phyloP scores from a whole-genome alignment of 2,113 vertebrate species.

The Salvelinus fontinalis region DNA sequence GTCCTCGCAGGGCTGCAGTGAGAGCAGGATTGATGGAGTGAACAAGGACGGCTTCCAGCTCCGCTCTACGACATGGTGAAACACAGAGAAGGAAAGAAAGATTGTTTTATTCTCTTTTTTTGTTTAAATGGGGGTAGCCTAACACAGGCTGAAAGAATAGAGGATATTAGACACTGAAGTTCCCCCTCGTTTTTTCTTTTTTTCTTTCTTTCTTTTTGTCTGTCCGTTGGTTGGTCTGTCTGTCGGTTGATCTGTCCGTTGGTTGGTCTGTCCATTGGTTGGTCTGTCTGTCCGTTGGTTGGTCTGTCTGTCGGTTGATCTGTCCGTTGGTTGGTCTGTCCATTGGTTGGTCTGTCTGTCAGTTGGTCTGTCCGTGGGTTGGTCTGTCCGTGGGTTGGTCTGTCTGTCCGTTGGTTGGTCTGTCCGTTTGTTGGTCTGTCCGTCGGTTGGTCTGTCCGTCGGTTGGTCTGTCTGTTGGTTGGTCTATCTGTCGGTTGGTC shows the following conservation, averaged over 20 bases:
- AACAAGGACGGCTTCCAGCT: slow-evolving; percentile 49
- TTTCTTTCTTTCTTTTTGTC: no score
- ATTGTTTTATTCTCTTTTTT: slow-evolving; percentile 6
- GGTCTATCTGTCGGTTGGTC: no score
- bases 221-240: no score
- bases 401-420: no score
- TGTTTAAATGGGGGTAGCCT: neutral
- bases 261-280: rapidly evolving
- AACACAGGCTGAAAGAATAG: slow-evolving; percentile 20
- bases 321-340: no score
- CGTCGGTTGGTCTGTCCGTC: rapidly evolving
- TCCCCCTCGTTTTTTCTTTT: no score
- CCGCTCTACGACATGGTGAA: slow-evolving; percentile 23
- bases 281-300: no score
- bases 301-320: no score
- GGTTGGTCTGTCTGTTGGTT: rapidly evolving
- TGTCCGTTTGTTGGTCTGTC: no score
- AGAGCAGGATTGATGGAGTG: slow-evolving; percentile 56
- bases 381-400: no score
- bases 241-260: no score
- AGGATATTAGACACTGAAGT: slow-evolving; percentile 1
- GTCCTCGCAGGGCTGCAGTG: slow-evolving; percentile 5
- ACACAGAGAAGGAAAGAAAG: slow-evolving; percentile 18
- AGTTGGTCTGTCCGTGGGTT: no score
- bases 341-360: rapidly evolving